phyloP scores from a whole-genome alignment of 2,113 vertebrate genomes.

The Anthoscopus minutus region DNA sequence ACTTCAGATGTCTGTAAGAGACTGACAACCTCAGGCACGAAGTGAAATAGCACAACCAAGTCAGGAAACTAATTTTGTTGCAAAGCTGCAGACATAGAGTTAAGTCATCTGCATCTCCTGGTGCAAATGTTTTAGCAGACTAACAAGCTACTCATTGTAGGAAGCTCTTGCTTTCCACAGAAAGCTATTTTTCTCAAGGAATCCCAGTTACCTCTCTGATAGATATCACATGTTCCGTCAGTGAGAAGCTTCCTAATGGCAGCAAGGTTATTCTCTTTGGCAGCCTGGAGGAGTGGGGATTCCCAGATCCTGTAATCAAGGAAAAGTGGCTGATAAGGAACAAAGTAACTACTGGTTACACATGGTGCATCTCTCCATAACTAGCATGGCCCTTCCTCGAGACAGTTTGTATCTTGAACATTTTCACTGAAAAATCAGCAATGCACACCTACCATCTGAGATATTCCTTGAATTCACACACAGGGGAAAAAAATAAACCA shows the following conservation, averaged over 20 bases:
- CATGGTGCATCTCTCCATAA: background rate
- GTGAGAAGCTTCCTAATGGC: constrained; percentile 82
- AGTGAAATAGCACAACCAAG: background rate
- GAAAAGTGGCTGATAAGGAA: background rate
- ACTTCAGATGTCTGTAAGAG: background rate
- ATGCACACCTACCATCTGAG: background rate
- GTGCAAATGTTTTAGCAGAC: background rate
- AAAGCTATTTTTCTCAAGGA: background rate
- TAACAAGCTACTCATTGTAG: background rate
- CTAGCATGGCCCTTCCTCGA: background rate
- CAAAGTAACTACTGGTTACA: background rate
- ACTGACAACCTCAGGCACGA: rapidly evolving
- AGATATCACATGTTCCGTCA: constrained; percentile 79
- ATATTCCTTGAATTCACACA: background rate
- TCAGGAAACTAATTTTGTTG: background rate
- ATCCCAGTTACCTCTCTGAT: constrained; percentile 79
- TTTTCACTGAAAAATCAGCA: background rate
- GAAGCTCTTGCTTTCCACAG: background rate
- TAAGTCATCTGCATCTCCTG: background rate
- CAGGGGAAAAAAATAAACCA: no score
- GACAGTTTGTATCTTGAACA: background rate
- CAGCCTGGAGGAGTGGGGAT: constrained; percentile 84
- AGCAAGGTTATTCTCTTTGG: constrained; percentile 80
- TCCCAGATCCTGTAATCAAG: constrained; percentile 77
- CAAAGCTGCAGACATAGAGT: background rate